Conservation (phyloP, 2,113 vertebrate genomes). For the Nothoprocta perdicaria region DNA sequence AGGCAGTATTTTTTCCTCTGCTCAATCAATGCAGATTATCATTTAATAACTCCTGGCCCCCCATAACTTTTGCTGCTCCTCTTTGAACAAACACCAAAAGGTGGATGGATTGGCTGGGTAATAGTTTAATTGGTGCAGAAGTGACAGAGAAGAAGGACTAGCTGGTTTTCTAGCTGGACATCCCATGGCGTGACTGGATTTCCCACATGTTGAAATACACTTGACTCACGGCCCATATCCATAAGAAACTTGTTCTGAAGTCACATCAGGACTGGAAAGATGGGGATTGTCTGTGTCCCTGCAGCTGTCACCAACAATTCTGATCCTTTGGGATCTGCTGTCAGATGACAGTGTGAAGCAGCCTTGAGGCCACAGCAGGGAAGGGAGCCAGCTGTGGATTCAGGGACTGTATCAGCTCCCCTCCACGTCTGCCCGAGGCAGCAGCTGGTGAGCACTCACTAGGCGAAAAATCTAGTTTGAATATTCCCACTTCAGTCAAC, state of each 20-base stretch:
- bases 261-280: background rate
- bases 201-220: background rate
- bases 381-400: background rate
- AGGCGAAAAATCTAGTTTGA: background rate
- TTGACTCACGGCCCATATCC: background rate
- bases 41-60: background rate
- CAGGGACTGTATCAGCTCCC: background rate
- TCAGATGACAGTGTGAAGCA: background rate
- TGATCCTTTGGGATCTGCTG: background rate
- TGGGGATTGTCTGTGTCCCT: background rate
- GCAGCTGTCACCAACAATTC: background rate
- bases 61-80: background rate
- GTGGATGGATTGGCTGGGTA: background rate
- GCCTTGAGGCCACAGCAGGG: background rate
- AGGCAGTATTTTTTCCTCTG: background rate
- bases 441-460: background rate
- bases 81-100: background rate
- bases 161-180: background rate
- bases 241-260: background rate
- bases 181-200: background rate
- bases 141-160: background rate
- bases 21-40: background rate
- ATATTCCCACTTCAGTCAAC: background rate
- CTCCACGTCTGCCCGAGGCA: background rate
- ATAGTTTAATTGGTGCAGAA: background rate